Evolutionary conservation across 2,797 vertebrate genomes (phyloP).

Genomic region (Hapalemur alaotrensis): DNA sequence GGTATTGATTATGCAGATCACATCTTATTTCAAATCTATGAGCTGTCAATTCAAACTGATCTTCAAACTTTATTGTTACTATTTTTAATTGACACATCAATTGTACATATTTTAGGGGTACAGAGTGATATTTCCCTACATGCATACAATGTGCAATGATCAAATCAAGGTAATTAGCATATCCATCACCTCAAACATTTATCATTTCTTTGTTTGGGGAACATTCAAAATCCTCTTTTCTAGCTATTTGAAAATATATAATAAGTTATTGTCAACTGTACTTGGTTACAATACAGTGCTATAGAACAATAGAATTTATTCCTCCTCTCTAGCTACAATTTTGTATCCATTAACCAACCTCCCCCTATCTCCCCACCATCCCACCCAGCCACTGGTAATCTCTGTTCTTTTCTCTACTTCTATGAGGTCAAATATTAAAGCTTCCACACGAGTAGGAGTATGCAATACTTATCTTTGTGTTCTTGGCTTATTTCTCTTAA

Average conservation of each 20-base stretch:
- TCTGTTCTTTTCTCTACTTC: not conserved
- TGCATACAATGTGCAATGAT: not conserved
- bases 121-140: not conserved
- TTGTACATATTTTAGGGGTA: not conserved
- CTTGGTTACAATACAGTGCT: not conserved
- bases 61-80: not conserved
- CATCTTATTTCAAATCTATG: not conserved
- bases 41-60: not conserved
- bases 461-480: not conserved
- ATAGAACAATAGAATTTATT: not conserved
- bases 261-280: not conserved
- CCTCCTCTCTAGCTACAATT: not conserved
- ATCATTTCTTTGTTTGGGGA: not conserved
- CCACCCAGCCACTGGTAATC: not conserved
- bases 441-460: not conserved
- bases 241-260: not conserved
- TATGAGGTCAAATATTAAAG: not conserved
- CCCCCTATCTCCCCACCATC: not conserved
- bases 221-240: not conserved
- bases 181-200: not conserved
- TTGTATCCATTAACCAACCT: not conserved
- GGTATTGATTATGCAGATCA: not conserved
- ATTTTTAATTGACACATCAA: not conserved
- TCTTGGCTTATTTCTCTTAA: not conserved
- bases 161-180: not conserved